Percentiles rank a stretch among this genome's conserved stretches.
Conservation (phyloP, 1,140 invertebrate genomes). For the Sinella curviseta region DNA sequence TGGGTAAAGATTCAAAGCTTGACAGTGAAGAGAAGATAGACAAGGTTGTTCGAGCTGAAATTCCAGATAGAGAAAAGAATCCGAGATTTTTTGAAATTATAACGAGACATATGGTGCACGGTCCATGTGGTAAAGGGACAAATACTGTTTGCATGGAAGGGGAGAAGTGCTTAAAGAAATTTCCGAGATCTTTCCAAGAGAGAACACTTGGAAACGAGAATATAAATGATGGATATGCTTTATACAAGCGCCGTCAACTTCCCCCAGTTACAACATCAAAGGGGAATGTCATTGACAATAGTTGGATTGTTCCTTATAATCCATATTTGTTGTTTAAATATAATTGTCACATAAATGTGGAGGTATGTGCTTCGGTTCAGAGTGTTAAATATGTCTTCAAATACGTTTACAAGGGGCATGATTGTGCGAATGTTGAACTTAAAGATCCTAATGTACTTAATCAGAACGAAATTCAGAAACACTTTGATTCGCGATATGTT, state of each 20-base stretch:
- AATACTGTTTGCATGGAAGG: constrained; percentile 46
- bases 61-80: constrained; percentile 38
- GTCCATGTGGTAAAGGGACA: constrained; percentile 48
- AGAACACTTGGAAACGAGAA: constrained; percentile 52
- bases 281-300: constrained; percentile 49
- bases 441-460: constrained; percentile 1
- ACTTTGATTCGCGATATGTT: constrained; percentile 50
- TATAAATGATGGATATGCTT: constrained; percentile 57
- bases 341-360: constrained; percentile 50
- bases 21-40: constrained; percentile 45
- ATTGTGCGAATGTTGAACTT: constrained; percentile 51
- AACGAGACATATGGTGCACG: constrained; percentile 37
- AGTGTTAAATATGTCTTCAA: constrained; percentile 54
- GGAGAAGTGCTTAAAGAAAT: constrained; percentile 54
- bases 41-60: constrained; percentile 42
- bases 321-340: constrained; percentile 28
- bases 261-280: not conserved
- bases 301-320: constrained; percentile 54
- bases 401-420: constrained; percentile 52
- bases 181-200: constrained; percentile 51
- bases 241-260: constrained; percentile 51
- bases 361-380: constrained; percentile 50
- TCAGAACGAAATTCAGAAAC: constrained; percentile 46
- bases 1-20: constrained; percentile 46
- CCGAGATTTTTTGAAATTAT: constrained; percentile 37